Evolutionary conservation across 1,140 invertebrate species (phyloP).

Genomic region (Phocides pigmalion): DNA sequence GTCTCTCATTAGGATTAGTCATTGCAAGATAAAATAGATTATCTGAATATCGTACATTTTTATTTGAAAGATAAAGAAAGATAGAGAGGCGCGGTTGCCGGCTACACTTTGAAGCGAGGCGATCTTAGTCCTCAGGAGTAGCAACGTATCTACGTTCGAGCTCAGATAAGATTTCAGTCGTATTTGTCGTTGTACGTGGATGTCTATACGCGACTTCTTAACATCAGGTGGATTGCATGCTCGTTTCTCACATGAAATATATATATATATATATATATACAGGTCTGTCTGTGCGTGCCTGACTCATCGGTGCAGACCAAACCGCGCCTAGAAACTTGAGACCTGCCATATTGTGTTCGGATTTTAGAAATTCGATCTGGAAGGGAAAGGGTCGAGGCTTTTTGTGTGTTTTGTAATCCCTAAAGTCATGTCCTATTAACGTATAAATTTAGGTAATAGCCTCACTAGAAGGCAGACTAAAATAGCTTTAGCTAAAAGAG

Average conservation of each 20-base stretch:
- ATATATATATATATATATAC: background rate
- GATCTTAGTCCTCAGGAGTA: no score
- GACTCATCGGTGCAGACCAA: conserved; percentile 10
- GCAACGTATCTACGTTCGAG: no score
- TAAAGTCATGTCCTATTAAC: background rate
- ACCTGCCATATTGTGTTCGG: conserved; percentile 20
- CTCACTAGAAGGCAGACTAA: background rate
- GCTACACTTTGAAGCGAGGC: no score
- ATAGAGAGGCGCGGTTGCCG: no score
- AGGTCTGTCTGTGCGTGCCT: conserved; percentile 2
- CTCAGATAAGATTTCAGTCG: no score
- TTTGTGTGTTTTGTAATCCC: conserved; percentile 2
- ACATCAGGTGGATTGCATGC: no score
- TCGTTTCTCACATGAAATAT: no score
- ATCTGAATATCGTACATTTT: background rate
- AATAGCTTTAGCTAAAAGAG: background rate
- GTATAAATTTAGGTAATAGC: no score
- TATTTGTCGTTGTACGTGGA: no score
- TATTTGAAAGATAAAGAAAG: background rate
- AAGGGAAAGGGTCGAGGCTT: conserved; percentile 10
- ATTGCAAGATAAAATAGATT: background rate
- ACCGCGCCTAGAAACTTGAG: conserved; percentile 14
- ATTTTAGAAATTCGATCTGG: conserved; percentile 21
- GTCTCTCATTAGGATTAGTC: background rate
- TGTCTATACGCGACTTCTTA: no score